phyloP scores from a whole-genome alignment of 2,888 invertebrate genomes.

The Dynastes hyllus region DNA sequence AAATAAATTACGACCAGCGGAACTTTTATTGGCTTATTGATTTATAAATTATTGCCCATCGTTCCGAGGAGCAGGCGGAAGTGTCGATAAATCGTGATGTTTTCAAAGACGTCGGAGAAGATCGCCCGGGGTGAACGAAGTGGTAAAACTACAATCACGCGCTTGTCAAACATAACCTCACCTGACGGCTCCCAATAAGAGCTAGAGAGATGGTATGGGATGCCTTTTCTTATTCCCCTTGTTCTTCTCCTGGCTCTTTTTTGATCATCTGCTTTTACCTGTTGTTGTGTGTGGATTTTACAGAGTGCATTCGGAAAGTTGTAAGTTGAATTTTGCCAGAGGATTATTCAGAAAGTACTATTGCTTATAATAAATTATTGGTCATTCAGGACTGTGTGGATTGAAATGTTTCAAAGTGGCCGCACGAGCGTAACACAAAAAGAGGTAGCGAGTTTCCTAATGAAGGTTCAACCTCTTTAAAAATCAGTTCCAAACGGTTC shows the following conservation, averaged over 20 bases:
- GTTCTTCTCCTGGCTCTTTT: not conserved
- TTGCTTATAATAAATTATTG: too few species aligned
- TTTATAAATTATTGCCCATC: constrained; percentile 36
- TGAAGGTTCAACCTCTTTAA: too few species aligned
- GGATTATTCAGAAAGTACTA: too few species aligned
- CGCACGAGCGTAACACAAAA: too few species aligned
- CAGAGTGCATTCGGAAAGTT: too few species aligned
- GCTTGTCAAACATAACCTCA: constrained; percentile 55
- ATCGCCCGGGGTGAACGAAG: constrained; percentile 50
- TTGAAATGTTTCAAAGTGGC: too few species aligned
- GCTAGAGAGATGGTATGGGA: constrained; percentile 46
- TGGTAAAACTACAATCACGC: constrained; percentile 50
- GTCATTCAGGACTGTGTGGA: too few species aligned
- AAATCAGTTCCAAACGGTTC: too few species aligned
- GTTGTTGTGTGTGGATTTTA: constrained; percentile 57
- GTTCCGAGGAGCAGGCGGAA: constrained; percentile 14
- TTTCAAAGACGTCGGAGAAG: constrained; percentile 39
- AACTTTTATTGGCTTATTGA: constrained; percentile 29
- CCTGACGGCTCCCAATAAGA: constrained; percentile 59
- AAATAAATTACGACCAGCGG: constrained; percentile 22
- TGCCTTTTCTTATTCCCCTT: not conserved
- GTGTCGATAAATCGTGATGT: constrained; percentile 41
- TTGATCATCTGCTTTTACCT: constrained; percentile 57
- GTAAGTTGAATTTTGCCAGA: too few species aligned
- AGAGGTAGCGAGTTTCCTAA: too few species aligned